Conservation (phyloP, 1,140 invertebrate species). For the Brachionus calyciflorus region DNA sequence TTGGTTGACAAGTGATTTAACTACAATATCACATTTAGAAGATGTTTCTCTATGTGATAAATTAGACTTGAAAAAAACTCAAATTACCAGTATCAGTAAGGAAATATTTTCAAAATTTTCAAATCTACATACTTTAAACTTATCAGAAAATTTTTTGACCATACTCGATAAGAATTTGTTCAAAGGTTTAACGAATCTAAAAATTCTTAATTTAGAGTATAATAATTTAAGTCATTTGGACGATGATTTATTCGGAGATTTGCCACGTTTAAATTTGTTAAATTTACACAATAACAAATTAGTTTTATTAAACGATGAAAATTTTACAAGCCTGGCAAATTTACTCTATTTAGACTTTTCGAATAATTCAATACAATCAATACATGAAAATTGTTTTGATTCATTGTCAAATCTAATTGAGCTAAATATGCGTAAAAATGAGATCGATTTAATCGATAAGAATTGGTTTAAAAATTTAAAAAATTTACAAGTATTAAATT, state of each 20-base stretch:
- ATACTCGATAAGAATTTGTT: neutral
- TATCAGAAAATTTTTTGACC: neutral
- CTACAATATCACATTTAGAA: neutral
- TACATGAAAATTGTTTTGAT: neutral
- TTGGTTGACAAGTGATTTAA: neutral
- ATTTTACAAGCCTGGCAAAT: neutral
- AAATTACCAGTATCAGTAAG: neutral
- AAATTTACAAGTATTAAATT: neutral
- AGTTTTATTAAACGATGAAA: neutral
- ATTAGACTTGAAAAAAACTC: neutral
- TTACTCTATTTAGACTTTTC: slow-evolving; percentile 14
- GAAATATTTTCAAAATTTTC: neutral
- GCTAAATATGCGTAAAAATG: slow-evolving; percentile 15
- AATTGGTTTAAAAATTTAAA: slow-evolving; percentile 4
- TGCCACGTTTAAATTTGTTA: neutral
- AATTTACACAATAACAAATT: slow-evolving; percentile 22
- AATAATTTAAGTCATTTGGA: neutral
- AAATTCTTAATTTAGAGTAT: neutral
- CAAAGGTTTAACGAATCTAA: neutral
- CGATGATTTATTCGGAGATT: neutral
- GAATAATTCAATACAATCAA: slow-evolving; percentile 8
- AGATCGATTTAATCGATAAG: slow-evolving; percentile 13
- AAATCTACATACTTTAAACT: neutral
- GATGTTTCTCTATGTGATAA: neutral
- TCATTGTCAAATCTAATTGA: neutral